Evolutionary conservation across 2,888 invertebrate genomes (phyloP).

Genomic region (Thysanoteuthis rhombus): DNA sequence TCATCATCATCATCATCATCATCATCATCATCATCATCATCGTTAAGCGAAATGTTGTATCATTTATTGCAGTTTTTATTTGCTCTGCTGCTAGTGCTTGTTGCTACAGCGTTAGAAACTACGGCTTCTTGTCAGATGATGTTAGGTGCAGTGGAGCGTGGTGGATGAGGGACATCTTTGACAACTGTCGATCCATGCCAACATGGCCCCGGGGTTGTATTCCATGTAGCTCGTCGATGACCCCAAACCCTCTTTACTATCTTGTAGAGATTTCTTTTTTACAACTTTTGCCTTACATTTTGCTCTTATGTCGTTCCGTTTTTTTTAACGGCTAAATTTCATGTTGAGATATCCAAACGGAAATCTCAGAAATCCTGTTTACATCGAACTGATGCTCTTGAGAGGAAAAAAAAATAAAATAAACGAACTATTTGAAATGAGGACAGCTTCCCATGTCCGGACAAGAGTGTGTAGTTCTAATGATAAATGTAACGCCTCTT

Average conservation of each 20-base stretch:
- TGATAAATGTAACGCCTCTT: neutral
- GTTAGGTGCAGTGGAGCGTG: neutral
- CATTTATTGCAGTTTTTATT: neutral
- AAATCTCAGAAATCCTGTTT: neutral
- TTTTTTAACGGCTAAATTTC: neutral
- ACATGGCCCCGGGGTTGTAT: slow-evolving; percentile 12
- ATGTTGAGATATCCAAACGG: neutral
- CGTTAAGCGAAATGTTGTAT: neutral
- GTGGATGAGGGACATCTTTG: neutral
- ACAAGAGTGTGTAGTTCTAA: neutral
- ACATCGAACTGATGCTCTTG: neutral
- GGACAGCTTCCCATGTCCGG: neutral
- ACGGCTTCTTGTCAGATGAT: neutral
- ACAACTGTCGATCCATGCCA: neutral
- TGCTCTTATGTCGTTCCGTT: neutral
- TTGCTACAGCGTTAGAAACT: neutral
- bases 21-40: no score
- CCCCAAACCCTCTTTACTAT: neutral
- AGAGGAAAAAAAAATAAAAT: neutral
- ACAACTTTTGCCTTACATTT: neutral
- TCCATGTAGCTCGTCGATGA: neutral
- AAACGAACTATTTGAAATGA: neutral
- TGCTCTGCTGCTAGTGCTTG: neutral
- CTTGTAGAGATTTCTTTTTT: neutral
- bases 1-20: no score